Base-by-base conservation (phyloP, 2,888 invertebrate species). In the Athalia rosae region DNA sequence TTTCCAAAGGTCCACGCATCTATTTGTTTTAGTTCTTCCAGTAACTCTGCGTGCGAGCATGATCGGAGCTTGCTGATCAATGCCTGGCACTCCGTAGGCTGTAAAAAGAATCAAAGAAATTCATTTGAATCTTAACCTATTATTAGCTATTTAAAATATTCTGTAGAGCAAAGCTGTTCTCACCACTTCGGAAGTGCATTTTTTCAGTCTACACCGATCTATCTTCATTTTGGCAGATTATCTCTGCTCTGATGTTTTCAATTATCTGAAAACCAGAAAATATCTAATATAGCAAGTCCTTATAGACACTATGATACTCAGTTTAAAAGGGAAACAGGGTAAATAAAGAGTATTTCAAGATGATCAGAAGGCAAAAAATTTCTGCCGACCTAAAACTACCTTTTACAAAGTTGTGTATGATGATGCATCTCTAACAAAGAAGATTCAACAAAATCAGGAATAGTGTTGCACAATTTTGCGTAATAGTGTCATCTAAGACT, bases 1-100 rank as follows among this genome's bases (percentile, higher is more conserved):
- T 96, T 96, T 76, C 96, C 96, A 90, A 94, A 96, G 47, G 95
- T 95, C 96, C 96, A 96, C 61, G 94, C 93, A 84, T 94, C 95
- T 80, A 96, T 93, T 82, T 93, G 93, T 79, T 93, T 93, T 77
- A 96, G 90, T 88, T 95, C 94, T 67, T 92, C 91, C 3, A 94
- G 89, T 79, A 96, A 90, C 85, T 94, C 94, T 77, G 92, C 91
- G 63, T 93, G 92, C 66, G 93, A 93, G 85, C 94, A 94, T 80
- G 92, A 92, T 83, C 94, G 93, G 71, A 96, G 90, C 85, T 93
- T 93, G 84, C 94, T 95, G 84, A 96, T 96, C 77, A 96, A 91
- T 82, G 92, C 92, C 87, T 94, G 94, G 88, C 96, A 96, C 91
- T 96, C 96, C 79, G 93, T 91, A 83, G 94, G 94, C 91, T 92